Base-by-base conservation (phyloP, 2,113 vertebrate genomes). In the Vireo altiloquus region DNA sequence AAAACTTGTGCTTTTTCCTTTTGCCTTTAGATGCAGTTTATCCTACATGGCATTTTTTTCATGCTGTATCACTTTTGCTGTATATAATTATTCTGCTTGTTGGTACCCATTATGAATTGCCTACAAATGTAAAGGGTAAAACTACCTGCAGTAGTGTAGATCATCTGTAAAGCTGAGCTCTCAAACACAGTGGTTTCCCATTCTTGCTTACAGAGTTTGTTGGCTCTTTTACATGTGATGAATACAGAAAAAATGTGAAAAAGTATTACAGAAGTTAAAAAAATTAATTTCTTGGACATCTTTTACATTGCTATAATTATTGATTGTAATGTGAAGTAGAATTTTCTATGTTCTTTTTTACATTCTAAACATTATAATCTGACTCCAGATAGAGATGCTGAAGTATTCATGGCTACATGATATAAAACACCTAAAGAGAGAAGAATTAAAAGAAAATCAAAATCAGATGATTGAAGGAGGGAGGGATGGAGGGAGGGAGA, bases 401-500 rank as follows among this genome's bases (percentile, higher is more conserved):
- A 25, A 59, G 64, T 57, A 31, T 84, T 82, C 86, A 61, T 59
- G 21, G 30, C 42, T 66, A 19, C 15, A n/a, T 39, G 17, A 66
- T 42, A 81, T 30, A 86, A 92, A 86, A 54, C 44, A 80, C 15
- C 37, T 63, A 30, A 69, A 81, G 60, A 91, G 31, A 82, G 24
- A 92, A 82, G n/a, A 91, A 91, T 5, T 93, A n/a, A 64, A 82
- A 85, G n/a, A 87, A 79, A 92, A 86, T 25, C n/a, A 90, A 80
- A 69, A 53, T 33, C 6, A 46, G 35, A 66, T 27, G 37, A n/a
- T n/a, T n/a, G 28, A n/a, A 13, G 10, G 28, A n/a, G n/a, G 5
- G 18, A 68, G 19, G 22, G 22, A 83, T 24, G 10, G 33, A 64
- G 17, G 28, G n/a, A 31, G 30, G 35, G 15, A 42, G 40, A 25